These are phyloP conservation scores for Spheniscus humboldti DNA, from an alignment of 2,797 vertebrate genomes.

Conservation along the genomic window DNA sequence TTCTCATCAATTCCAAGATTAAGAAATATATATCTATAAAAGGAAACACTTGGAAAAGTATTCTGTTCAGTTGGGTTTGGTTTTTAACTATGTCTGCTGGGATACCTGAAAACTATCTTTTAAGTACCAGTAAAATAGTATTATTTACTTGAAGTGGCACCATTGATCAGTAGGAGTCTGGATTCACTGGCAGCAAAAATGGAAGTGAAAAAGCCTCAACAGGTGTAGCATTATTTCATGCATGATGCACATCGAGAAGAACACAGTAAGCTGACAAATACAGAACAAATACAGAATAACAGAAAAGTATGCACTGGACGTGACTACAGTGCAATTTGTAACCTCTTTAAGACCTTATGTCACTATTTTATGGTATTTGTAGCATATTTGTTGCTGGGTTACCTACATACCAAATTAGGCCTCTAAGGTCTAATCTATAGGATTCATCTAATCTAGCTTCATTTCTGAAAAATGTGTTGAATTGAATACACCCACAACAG, in stretches of 20 bases:
- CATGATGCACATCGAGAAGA: fast-evolving
- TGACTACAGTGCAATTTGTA: background rate
- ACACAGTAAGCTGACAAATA: background rate
- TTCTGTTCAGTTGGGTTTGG: background rate
- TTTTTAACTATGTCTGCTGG: background rate
- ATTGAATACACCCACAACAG: background rate
- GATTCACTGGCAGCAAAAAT: background rate
- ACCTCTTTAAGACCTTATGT: background rate
- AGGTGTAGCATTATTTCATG: background rate
- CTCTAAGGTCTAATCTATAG: background rate
- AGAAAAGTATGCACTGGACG: background rate
- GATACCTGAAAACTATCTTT: background rate
- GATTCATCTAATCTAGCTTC: background rate
- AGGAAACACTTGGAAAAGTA: background rate
- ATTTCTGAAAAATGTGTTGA: background rate
- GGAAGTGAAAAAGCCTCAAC: background rate
- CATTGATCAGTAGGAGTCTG: background rate
- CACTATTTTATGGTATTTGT: background rate
- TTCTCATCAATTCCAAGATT: background rate
- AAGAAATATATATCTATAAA: background rate
- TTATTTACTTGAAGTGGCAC: background rate
- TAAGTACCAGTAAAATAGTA: background rate
- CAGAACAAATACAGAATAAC: background rate
- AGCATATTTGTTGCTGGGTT: background rate
- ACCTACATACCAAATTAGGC: background rate